These are phyloP conservation scores for Apeira syringaria DNA, from an alignment of 2,888 invertebrate species.

Conservation along the genomic window DNA sequence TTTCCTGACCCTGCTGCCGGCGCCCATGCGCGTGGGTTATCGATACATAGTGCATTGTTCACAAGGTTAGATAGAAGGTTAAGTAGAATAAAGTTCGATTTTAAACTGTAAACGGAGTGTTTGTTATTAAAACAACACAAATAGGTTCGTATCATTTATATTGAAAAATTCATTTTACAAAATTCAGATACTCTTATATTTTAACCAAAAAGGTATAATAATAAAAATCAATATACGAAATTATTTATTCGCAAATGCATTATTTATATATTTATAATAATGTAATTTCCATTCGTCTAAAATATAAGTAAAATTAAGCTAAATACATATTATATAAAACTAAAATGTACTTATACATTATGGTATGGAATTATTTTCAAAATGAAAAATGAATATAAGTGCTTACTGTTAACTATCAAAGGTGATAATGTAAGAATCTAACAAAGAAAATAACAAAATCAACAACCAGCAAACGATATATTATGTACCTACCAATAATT, in stretches of 20 bases:
- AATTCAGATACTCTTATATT: slow-evolving; percentile 64
- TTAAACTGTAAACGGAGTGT: too few relatives aligned
- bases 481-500: too few relatives aligned
- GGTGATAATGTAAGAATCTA: slow-evolving; percentile 24
- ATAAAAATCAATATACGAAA: slow-evolving; percentile 49
- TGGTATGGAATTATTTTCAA: slow-evolving; percentile 9
- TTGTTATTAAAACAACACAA: slow-evolving; percentile 11
- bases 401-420: too few relatives aligned
- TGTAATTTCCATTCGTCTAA: slow-evolving; percentile 17
- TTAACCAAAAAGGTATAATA: slow-evolving; percentile 54
- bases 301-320: slow-evolving; percentile 17
- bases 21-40: too few relatives aligned
- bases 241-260: slow-evolving; percentile 55
- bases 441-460: slow-evolving; percentile 10
- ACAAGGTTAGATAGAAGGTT: too few relatives aligned
- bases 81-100: too few relatives aligned
- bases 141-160: slow-evolving; percentile 51
- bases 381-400: slow-evolving; percentile 17
- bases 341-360: slow-evolving; percentile 7
- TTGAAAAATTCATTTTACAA: slow-evolving; percentile 78
- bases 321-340: slow-evolving; percentile 12
- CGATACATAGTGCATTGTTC: too few relatives aligned
- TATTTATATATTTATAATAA: slow-evolving; percentile 27
- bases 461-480: too few relatives aligned
- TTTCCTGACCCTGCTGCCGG: too few relatives aligned